Evolutionary conservation across 2,797 vertebrate species (phyloP).

Genomic region (Hypotaenidia okinawae): DNA sequence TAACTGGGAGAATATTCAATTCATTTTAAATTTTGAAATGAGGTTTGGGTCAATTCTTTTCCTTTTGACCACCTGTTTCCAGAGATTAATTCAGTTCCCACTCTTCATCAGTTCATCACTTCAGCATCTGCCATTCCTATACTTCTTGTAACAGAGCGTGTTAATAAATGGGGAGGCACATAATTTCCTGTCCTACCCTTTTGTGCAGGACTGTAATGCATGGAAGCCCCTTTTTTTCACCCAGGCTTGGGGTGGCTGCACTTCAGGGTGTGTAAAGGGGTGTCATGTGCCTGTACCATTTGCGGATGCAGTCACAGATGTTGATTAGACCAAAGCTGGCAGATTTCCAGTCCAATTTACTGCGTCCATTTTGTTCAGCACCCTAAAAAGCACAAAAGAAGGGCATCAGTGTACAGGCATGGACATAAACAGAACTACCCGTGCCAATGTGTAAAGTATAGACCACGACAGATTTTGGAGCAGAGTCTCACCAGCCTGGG

Average conservation of each 20-base stretch:
- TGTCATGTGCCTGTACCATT: neutral
- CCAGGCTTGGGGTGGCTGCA: neutral
- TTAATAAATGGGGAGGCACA: neutral
- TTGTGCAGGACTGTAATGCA: neutral
- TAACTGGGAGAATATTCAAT: neutral
- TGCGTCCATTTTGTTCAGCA: neutral
- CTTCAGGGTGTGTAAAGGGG: neutral
- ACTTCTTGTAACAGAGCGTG: neutral
- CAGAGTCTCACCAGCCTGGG: neutral
- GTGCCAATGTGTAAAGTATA: neutral
- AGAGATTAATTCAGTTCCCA: neutral
- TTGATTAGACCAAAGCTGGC: neutral
- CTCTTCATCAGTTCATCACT: neutral
- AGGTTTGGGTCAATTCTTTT: neutral
- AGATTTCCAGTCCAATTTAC: slow-evolving; percentile 2
- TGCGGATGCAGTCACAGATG: neutral
- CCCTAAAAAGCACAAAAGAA: neutral
- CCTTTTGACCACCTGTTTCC: neutral
- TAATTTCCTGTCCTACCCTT: neutral
- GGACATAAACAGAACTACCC: neutral
- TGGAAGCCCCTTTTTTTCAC: neutral
- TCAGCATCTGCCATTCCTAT: neutral
- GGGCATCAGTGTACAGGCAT: neutral
- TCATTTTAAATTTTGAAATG: neutral
- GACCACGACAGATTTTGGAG: neutral